Base-by-base conservation (phyloP, 1,140 invertebrate genomes). In the Melipona quadrifasciata region DNA sequence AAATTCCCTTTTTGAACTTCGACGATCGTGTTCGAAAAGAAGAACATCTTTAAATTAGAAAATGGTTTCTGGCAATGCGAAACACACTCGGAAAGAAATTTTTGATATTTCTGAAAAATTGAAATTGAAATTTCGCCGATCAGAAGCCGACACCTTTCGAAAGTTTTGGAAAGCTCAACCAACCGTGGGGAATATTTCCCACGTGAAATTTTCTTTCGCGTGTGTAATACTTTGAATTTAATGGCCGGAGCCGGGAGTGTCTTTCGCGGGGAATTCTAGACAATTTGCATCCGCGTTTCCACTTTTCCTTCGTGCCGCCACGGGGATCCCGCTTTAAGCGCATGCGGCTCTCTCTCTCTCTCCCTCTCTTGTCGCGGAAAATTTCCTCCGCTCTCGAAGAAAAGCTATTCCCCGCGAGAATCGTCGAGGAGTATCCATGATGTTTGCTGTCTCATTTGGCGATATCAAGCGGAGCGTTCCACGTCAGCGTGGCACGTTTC, bases 371-470 rank as follows among this genome's bases (percentile, higher is more conserved):
- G 39, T 34, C 67, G 21, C 0, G 17, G 21, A 51, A 61, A 57
- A 70, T 70, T 51, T 39, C 34, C 11, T 53, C 39, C 39, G 39
- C n/a, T 55, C 11, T 34, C 8, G 74, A 34, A 8, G n/a, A 47
- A 11, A 47, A 17, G 34, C 55, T 31, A 51, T 78, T 77, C n/a
- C 71, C 65, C 31, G 39, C 2, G 75, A 68, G 55, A 68, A 83
- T 58, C 31, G 81, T 39, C 24, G n/a, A 76, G 39, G 53, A n/a
- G 34, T 24, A 70, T 61, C 51, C 74, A n/a, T 70, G 81, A 68
- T 83, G 74, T 78, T 78, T 53, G 61, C 74, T 51, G 64, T 83
- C 74, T 83, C 81, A 83, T 83, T 83, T 76, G 53, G 14, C 53
- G 21, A 67, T 34, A 58, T 53, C 71, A 65, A 55, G 31, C 2